Evolutionary conservation across 1,140 invertebrate species (phyloP).

Genomic region (Teleopsis dalmanni): DNA sequence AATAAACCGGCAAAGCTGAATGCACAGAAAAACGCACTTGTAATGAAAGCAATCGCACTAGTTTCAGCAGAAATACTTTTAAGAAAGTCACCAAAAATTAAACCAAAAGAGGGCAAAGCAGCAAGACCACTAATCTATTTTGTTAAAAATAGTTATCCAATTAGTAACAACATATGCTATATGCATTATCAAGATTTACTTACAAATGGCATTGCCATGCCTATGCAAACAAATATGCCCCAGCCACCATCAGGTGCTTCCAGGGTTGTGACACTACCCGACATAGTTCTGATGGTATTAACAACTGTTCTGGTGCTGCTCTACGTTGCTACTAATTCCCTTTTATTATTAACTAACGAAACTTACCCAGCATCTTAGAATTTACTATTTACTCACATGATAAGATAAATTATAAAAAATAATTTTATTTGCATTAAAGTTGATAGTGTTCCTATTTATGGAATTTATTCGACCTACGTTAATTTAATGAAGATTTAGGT

Average conservation of each 20-base stretch:
- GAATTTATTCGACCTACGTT: too few species aligned
- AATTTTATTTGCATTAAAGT: too few species aligned
- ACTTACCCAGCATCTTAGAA: too few species aligned
- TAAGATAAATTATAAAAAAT: too few species aligned
- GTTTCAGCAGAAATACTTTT: conserved; percentile 51
- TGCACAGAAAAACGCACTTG: conserved; percentile 53
- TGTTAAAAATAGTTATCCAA: background rate
- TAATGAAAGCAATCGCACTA: conserved; percentile 52
- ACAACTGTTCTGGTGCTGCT: too few species aligned
- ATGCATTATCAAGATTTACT: conserved; percentile 33
- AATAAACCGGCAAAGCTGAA: conserved; percentile 53
- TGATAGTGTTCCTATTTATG: too few species aligned
- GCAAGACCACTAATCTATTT: conserved; percentile 49
- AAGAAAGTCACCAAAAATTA: conserved; percentile 59
- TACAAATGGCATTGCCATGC: conserved; percentile 53
- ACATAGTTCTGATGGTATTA: too few species aligned
- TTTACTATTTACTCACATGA: too few species aligned
- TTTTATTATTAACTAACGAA: too few species aligned
- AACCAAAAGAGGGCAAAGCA: conserved; percentile 55
- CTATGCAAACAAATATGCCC: conserved; percentile 56
- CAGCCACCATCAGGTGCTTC: conserved; percentile 56
- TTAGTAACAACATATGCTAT: background rate
- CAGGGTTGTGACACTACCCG: too few species aligned
- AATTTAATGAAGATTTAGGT: too few species aligned
- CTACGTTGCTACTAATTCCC: too few species aligned